phyloP scores from a whole-genome alignment of 2,113 vertebrate species.

The Chlamydotis undulata region DNA sequence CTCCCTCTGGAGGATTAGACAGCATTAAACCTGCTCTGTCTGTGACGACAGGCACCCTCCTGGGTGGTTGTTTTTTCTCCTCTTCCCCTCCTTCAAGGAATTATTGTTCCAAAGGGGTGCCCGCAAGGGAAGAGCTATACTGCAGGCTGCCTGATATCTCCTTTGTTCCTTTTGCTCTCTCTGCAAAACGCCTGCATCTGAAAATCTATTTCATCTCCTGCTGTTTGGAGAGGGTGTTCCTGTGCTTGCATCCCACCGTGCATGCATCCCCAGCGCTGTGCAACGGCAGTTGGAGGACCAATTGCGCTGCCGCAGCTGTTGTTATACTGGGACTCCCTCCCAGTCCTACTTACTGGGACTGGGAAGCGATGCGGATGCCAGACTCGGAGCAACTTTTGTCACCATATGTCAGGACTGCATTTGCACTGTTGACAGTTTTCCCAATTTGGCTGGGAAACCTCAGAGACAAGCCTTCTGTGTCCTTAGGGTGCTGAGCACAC shows the following conservation, averaged over 20 bases:
- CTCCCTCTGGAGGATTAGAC: constrained; percentile 13
- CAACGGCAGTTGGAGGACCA: neutral
- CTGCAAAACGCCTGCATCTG: neutral
- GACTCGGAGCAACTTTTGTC: neutral
- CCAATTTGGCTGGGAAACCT: neutral
- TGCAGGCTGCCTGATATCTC: neutral
- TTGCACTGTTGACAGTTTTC: neutral
- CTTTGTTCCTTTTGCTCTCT: neutral
- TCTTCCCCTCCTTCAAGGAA: neutral
- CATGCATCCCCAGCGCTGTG: fast-evolving
- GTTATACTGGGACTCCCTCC: neutral
- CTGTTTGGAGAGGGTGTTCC: neutral
- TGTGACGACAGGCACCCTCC: neutral
- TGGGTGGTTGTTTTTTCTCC: neutral
- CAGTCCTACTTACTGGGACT: neutral
- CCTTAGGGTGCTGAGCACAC: neutral
- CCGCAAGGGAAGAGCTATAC: neutral
- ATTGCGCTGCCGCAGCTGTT: neutral
- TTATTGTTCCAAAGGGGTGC: neutral
- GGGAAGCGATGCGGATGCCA: neutral
- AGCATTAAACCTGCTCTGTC: constrained; percentile 5
- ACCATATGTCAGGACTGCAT: neutral
- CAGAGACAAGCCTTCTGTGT: neutral
- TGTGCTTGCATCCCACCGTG: neutral
- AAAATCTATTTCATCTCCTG: neutral